Conservation (phyloP, 2,113 vertebrate genomes). For the Ptyas mucosa region DNA sequence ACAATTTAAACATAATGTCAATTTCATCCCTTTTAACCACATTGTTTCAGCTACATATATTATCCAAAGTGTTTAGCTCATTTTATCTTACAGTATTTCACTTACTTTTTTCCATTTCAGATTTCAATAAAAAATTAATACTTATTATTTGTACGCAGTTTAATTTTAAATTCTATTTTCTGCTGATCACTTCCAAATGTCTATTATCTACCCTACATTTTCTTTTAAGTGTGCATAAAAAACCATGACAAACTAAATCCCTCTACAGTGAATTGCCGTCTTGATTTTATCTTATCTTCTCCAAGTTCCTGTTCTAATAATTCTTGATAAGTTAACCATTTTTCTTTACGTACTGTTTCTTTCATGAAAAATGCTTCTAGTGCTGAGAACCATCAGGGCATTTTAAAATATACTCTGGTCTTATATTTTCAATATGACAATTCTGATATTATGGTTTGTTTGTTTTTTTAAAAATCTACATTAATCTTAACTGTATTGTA, state of each 20-base stretch:
- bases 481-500: too few species aligned
- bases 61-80: background rate
- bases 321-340: background rate
- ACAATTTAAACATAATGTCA: background rate
- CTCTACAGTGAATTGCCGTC: background rate
- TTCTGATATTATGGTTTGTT: too few species aligned
- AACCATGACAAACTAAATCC: background rate
- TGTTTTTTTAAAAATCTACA: too few species aligned
- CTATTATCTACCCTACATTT: background rate
- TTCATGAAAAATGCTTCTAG: too few species aligned
- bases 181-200: background rate
- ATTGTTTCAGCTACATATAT: background rate
- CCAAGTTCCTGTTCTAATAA: background rate
- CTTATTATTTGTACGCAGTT: background rate
- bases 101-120: background rate
- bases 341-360: background rate
- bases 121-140: background rate
- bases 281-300: background rate
- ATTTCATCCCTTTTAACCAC: background rate
- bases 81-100: background rate
- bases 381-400: too few species aligned
- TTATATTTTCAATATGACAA: too few species aligned
- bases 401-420: too few species aligned
- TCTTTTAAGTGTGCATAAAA: background rate
- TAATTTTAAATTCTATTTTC: background rate